Base-by-base conservation (phyloP, 2,888 invertebrate genomes). In the Chesias legatella region DNA sequence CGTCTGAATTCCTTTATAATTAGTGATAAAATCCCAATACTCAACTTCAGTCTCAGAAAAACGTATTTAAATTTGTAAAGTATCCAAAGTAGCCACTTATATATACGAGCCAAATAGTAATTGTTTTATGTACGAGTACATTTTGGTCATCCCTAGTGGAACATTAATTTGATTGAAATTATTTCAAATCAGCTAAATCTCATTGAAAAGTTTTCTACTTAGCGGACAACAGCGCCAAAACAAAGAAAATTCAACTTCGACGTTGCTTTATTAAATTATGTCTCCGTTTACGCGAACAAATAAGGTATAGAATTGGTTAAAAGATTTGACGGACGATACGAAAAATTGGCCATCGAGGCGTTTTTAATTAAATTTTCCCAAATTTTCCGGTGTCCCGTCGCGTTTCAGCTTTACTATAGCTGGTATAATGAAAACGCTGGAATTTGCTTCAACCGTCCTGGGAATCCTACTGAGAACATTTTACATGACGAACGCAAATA, bases 381-480 rank as follows among this genome's bases (percentile, higher is more conserved):
- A 22, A 67, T 17, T 17, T 17, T 17, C 43, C 60, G 58, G 67
- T 74, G 68, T 67, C 67, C 68, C 60, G 60, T 39, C 54, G 58
- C 61, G 56, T 65, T 73, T 76, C 72, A 73, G 69, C 73, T 79
- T 72, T 67, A 65, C 69, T 73, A 70, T 75, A 73, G 73, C 71
- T 61, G 64, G 67, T 68, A 68, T 79, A 79, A 81, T 80, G 70
- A 76, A 79, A 79, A 78, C 63, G 55, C 63, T 64, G 61, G 67
- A 60, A 70, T 74, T 70, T 63, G 65, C 60, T 57, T 59, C 56
- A 60, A 64, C 48, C 60, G 55, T 56, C 56, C 58, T 45, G 46
- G 64, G 67, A 67, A 73, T 67, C 63, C 60, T 35, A 49, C 54
- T 40, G 56, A 39, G 64, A 55, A 63, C 72, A 28, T n/a, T 17